phyloP scores from a whole-genome alignment of 2,113 vertebrate genomes.

The Genyomyrus donnyi region DNA sequence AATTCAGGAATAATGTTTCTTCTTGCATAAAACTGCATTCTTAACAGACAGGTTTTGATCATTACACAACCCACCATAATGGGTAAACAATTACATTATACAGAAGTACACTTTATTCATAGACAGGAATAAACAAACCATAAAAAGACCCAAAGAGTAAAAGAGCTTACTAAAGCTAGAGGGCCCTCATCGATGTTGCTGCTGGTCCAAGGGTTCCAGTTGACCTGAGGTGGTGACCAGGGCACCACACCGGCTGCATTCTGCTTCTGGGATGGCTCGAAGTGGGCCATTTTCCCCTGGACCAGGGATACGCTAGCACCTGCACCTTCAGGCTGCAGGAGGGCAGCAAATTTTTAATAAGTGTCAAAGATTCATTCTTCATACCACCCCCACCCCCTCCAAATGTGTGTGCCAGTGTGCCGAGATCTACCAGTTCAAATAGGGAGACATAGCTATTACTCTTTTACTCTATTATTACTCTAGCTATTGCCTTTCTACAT shows the following conservation, averaged over 20 bases:
- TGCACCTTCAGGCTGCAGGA: conserved; percentile 65
- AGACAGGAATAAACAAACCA: neutral
- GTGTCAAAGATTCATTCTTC: neutral
- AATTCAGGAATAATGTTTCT: neutral
- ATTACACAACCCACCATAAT: neutral
- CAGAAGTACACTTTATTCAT: neutral
- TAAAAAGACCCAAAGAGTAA: neutral
- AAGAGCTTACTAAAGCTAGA: conserved; percentile 76
- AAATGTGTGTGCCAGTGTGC: neutral
- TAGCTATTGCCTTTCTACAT: too few species aligned
- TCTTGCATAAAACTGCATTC: neutral
- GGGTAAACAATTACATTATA: neutral
- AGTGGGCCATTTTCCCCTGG: conserved; percentile 79
- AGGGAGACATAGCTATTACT: too few species aligned
- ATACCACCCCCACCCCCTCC: neutral
- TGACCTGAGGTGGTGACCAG: conserved; percentile 93
- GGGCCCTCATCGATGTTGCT: conserved; percentile 96
- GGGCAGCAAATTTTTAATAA: neutral
- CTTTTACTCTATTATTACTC: too few species aligned
- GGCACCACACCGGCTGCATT: conserved; percentile 76
- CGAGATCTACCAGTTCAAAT: too few species aligned
- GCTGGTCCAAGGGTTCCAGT: conserved; percentile 98
- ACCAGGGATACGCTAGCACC: conserved; percentile 63
- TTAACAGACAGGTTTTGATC: neutral
- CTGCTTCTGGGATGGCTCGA: conserved; percentile 82